phyloP scores from a whole-genome alignment of 2,888 invertebrate genomes.

The Dryococelus australis region DNA sequence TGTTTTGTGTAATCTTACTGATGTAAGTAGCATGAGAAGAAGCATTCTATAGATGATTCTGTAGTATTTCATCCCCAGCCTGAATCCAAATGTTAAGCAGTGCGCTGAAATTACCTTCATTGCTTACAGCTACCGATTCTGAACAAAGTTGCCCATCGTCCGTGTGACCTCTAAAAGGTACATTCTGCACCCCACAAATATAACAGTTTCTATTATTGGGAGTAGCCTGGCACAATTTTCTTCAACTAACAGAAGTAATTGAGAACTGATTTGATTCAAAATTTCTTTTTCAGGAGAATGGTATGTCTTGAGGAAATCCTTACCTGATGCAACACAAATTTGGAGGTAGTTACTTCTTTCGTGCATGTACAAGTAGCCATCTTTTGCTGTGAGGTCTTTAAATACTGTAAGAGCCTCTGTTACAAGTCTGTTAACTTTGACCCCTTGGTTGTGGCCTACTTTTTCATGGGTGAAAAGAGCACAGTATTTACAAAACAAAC shows the following conservation, averaged over 20 bases:
- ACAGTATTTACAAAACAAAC: neutral
- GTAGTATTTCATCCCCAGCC: neutral
- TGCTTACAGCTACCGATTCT: no score
- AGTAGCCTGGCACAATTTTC: neutral
- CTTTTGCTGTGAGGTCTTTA: slow-evolving; percentile 9
- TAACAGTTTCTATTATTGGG: neutral
- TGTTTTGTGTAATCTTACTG: neutral
- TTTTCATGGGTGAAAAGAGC: neutral
- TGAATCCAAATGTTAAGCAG: neutral
- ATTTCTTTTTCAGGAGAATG: no score
- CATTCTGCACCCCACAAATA: neutral
- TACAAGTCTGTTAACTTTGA: neutral
- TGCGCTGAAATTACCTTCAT: no score
- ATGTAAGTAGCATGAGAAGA: neutral
- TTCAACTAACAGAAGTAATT: neutral
- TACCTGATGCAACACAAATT: neutral
- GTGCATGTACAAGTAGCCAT: neutral
- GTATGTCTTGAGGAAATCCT: no score
- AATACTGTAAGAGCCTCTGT: no score
- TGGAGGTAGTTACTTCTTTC: neutral
- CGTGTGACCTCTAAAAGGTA: neutral
- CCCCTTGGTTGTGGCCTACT: neutral
- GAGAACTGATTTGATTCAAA: neutral
- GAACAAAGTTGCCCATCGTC: neutral
- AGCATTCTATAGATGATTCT: neutral